These are phyloP conservation scores for Tetragonisca angustula DNA, from an alignment of 2,888 invertebrate species.

Conservation along the genomic window DNA sequence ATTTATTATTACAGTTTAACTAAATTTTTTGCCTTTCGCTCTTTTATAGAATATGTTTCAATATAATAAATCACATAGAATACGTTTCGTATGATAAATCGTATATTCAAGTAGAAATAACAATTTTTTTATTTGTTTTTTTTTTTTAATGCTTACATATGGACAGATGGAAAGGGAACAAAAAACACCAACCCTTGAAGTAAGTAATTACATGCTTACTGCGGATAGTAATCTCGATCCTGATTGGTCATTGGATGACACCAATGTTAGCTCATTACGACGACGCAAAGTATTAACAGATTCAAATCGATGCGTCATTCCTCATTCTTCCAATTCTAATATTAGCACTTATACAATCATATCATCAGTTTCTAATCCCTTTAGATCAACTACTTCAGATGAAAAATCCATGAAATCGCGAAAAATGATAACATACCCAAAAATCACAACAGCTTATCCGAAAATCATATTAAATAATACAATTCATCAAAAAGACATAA, in stretches of 20 bases:
- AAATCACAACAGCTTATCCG: slow-evolving; percentile 75
- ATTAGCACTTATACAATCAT: neutral
- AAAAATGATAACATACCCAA: slow-evolving; percentile 77
- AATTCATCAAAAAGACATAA: slow-evolving; percentile 48
- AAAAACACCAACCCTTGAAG: slow-evolving; percentile 79
- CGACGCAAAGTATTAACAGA: slow-evolving; percentile 72
- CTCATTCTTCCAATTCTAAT: slow-evolving; percentile 23
- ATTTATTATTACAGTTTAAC: neutral
- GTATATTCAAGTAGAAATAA: slow-evolving; percentile 48
- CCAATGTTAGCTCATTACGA: slow-evolving; percentile 74
- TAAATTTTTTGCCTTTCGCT: neutral
- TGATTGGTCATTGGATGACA: slow-evolving; percentile 67
- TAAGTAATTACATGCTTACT: slow-evolving; percentile 79
- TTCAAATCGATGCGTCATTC: slow-evolving; percentile 28
- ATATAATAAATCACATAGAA: neutral
- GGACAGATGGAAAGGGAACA: slow-evolving; percentile 81
- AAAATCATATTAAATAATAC: slow-evolving; percentile 66
- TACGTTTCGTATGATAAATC: neutral
- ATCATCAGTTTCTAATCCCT: slow-evolving; percentile 35
- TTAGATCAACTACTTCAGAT: slow-evolving; percentile 26
- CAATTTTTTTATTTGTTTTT: slow-evolving; percentile 60
- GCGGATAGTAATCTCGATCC: slow-evolving; percentile 74
- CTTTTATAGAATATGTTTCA: slow-evolving; percentile 1
- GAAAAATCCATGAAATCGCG: slow-evolving; percentile 57
- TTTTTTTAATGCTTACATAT: slow-evolving; percentile 78